Evolutionary conservation across 2,888 invertebrate genomes (phyloP), one percentile per base, ranked within the genome.

Genomic region (Stenodema calcarata): DNA sequence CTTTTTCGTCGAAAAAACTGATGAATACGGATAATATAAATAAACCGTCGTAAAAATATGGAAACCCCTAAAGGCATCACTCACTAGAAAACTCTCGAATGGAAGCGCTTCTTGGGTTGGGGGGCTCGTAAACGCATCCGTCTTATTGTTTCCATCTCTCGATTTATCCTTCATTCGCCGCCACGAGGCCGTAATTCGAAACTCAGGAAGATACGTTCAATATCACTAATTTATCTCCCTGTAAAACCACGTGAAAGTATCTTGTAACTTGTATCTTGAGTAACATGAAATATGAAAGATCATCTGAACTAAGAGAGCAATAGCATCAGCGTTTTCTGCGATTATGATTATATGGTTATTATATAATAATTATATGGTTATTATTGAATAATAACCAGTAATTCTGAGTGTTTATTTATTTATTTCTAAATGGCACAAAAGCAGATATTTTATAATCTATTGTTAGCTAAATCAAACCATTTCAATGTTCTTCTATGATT

Each of bases 21-120:
- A 75, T 75, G 73, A 75, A 75, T 75, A 75, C 73, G 73, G 30
- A 62, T 62, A 62, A 62, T 62, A 62, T 62, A 62, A 62, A 62
- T 23, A 62, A 62, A 62, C 62, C 62, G 62, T 27, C 62, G 62
- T 62, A 62, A 62, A 62, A 62, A 11, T 62, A 62, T 62, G 27
- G 62, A 62, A 62, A 62, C 23, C 62, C 62, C 23, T 54, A 54
- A 62, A 62, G 62, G 62, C 62, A 23, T 62, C 62, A 62, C 23
- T 62, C 62, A 23, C 23, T 23, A 62, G 62, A 62, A 62, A 62
- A 23, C 62, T 62, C 18, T 23, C 12, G 42, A 42, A 42, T 11
- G 16, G 50, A 50, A 18, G 18, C 23, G 54, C 18, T 54, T 6
- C 0, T 12, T 2, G 62, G 62, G 62, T 47, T 11, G 62, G 9